Evolutionary conservation across 2,797 vertebrate genomes (phyloP).

Genomic region (Scolopax rusticola): DNA sequence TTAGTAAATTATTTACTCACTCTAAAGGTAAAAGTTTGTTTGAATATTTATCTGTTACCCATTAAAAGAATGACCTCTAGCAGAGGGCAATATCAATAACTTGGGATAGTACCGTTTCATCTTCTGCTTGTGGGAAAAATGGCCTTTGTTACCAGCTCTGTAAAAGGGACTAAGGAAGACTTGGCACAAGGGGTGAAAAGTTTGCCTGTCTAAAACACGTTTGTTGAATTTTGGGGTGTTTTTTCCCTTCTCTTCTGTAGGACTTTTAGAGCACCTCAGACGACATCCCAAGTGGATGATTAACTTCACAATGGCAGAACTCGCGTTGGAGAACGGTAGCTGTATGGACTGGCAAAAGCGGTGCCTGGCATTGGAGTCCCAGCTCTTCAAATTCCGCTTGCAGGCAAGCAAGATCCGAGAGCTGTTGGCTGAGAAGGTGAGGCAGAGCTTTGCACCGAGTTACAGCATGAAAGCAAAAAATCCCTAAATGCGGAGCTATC

Average conservation of each 20-base stretch:
- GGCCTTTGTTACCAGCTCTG: background rate
- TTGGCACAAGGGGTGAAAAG: background rate
- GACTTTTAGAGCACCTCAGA: conserved; percentile 17
- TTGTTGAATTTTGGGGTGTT: background rate
- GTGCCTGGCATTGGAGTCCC: conserved; percentile 90
- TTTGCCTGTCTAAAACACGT: background rate
- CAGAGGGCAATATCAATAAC: background rate
- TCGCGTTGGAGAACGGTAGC: conserved; percentile 74
- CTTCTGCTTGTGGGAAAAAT: background rate
- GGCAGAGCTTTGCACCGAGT: background rate
- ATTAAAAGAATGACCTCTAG: conserved; percentile 25
- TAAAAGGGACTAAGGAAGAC: background rate
- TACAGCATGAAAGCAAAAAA: background rate
- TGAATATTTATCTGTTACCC: conserved; percentile 28
- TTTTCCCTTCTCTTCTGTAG: background rate
- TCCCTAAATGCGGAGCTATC: background rate
- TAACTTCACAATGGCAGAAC: conserved; percentile 75
- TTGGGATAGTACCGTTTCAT: background rate
- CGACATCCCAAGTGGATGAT: background rate
- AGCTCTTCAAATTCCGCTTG: conserved; percentile 92
- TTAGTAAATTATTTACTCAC: conserved; percentile 66
- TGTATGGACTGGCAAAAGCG: conserved; percentile 92
- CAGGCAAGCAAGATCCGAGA: conserved; percentile 94
- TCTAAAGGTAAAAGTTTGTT: conserved; percentile 20
- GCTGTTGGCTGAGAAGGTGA: conserved; percentile 94